These are phyloP conservation scores for Rhinopomastus cyanomelas DNA, from an alignment of 2,113 vertebrate genomes.

Conservation along the genomic window DNA sequence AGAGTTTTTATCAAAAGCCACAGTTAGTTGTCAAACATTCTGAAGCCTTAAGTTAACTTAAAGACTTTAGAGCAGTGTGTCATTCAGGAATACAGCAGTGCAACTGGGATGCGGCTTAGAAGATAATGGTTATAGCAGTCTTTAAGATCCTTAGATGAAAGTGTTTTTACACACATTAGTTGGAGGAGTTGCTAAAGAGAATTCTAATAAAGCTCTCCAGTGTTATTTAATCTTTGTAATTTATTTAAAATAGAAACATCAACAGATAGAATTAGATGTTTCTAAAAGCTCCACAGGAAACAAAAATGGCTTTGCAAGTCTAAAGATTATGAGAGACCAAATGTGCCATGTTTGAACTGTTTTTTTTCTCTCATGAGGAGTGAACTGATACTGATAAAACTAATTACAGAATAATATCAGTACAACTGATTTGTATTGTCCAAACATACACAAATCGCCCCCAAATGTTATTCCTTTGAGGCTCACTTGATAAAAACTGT, in stretches of 20 bases:
- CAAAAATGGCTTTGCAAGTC: background rate
- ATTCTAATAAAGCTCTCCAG: background rate
- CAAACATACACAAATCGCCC: conserved; percentile 1
- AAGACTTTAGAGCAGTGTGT: conserved; percentile 40
- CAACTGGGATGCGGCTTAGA: conserved; percentile 18
- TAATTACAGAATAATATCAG: background rate
- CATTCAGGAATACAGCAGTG: conserved; percentile 3
- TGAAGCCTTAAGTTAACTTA: conserved; percentile 9
- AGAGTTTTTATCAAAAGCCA: conserved; percentile 22
- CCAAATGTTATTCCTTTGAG: conserved; percentile 3
- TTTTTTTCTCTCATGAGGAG: background rate
- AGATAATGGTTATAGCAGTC: background rate
- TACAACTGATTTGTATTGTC: background rate
- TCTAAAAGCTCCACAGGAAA: background rate
- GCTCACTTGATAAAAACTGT: background rate
- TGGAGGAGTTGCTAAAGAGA: conserved; percentile 32
- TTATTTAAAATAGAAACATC: conserved; percentile 8
- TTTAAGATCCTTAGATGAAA: conserved; percentile 9
- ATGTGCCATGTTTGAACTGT: background rate
- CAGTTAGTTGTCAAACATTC: conserved; percentile 33
- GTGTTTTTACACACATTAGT: background rate
- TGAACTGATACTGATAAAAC: conserved; percentile 17
- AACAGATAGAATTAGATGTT: background rate
- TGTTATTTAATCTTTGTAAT: conserved; percentile 1
- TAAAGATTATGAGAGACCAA: background rate